Conservation (phyloP, 2,797 vertebrate species). For the Hybognathus amarus region DNA sequence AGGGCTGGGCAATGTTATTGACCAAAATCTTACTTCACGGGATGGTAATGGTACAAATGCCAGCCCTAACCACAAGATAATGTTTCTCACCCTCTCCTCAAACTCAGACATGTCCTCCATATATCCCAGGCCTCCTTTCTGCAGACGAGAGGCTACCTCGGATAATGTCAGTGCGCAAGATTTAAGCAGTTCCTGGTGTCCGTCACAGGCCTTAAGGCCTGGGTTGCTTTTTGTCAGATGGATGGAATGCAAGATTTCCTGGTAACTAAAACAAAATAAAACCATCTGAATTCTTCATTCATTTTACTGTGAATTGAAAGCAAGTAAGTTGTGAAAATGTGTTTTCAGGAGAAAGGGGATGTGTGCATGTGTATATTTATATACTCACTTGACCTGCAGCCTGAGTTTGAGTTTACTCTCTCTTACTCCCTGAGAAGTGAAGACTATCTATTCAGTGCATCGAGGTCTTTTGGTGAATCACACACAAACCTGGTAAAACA, state of each 20-base stretch:
- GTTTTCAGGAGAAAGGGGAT: background rate
- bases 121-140: conserved; percentile 95
- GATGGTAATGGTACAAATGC: background rate
- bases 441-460: conserved; percentile 89
- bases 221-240: conserved; percentile 86
- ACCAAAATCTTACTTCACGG: background rate
- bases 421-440: conserved; percentile 89
- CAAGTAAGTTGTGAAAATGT: background rate
- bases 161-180: conserved; percentile 91
- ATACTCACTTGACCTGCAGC: conserved; percentile 84
- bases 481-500: conserved; percentile 88
- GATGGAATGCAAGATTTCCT: conserved; percentile 92
- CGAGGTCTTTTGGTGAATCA: conserved; percentile 87
- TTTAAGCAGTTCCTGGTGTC: conserved; percentile 88
- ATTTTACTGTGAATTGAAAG: background rate
- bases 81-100: conserved; percentile 80
- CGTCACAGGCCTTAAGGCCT: conserved; percentile 89
- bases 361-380: background rate
- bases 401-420: conserved; percentile 90
- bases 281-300: background rate
- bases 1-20: background rate
- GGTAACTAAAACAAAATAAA: conserved; percentile 79
- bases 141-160: conserved; percentile 91
- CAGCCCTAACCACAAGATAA: background rate
- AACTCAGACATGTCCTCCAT: conserved; percentile 85